Conservation (phyloP, 2,113 vertebrate species). For the Heloderma charlesbogerti region DNA sequence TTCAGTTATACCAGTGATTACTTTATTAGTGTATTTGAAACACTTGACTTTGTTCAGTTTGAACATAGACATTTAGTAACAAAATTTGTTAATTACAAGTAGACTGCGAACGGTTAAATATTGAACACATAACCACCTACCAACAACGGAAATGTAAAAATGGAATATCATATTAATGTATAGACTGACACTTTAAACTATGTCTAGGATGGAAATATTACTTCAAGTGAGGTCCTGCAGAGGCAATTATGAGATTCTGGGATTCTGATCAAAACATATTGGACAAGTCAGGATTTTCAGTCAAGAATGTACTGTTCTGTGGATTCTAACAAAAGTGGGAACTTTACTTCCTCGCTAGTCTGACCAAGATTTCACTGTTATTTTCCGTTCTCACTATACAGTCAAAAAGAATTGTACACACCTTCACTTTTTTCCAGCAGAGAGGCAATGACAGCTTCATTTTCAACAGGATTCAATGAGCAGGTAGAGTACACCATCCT, state of each 20-base stretch:
- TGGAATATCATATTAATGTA: neutral
- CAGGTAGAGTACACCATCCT: slow-evolving; percentile 98
- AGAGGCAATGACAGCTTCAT: slow-evolving; percentile 93
- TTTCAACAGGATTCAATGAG: slow-evolving; percentile 94
- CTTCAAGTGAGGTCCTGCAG: neutral
- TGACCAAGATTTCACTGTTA: neutral
- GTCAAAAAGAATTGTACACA: slow-evolving; percentile 47
- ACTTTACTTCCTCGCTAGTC: neutral
- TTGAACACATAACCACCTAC: neutral
- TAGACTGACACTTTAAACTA: neutral
- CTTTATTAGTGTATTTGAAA: neutral
- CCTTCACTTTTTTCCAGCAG: slow-evolving; percentile 97
- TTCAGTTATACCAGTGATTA: too few relatives aligned
- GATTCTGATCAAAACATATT: neutral
- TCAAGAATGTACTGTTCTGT: neutral
- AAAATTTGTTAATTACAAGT: neutral
- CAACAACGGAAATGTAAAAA: neutral
- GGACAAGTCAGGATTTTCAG: neutral
- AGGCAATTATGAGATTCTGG: neutral
- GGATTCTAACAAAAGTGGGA: neutral
- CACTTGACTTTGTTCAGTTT: neutral
- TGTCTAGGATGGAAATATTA: neutral
- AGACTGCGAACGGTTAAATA: neutral
- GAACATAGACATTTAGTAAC: neutral
- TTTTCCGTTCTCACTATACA: neutral